Evolutionary conservation across 2,113 vertebrate genomes (phyloP), one percentile per base, ranked within the genome.

Genomic region (Semnornis frantzii): DNA sequence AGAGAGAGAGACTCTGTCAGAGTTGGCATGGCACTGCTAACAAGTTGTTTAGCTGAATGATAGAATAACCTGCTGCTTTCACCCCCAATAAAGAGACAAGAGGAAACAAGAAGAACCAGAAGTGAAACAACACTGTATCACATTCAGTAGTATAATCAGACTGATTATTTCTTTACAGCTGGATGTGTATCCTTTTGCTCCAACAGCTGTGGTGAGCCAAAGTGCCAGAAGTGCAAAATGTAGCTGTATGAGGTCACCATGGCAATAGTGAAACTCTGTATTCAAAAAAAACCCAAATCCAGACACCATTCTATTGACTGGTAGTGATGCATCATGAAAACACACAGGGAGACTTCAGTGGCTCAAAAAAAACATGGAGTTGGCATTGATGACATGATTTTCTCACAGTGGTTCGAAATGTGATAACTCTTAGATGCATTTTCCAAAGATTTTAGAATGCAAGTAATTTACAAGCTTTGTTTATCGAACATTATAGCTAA

Each of bases 61-160:
- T 18, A 87, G 62, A 60, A 82, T 12, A 85, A 81, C 23, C 68
- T 74, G 31, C 14, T 33, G 44, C 3, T 3, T 80, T 80, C 48
- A 82, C 50, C 64, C 42, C 2, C 54, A 87, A 71, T 7, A 70
- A 72, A 74, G 52, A 52, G 66, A 60, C 42, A 71, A 63, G 68
- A 89, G 65, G 31, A 93, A 95, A 87, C 68, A 82, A 73, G 39
- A 93, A n/a, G 70, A 95, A 82, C 25, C 78, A 92, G 87, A 94
- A 91, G 23, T 63, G 55, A 93, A 93, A 77, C 52, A 64, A 79
- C 28, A 68, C 60, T 25, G 0, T 57, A 73, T 48, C 4, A 62
- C 85, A 89, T 84, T 76, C 91, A 88, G 44, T n/a, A 91, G 19
- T 34, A 73, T 50, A 55, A 90, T 85, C 87, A 92, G 71, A 82